Conservation (phyloP, 2,113 vertebrate species). For the Hirundichthys speculiger region DNA sequence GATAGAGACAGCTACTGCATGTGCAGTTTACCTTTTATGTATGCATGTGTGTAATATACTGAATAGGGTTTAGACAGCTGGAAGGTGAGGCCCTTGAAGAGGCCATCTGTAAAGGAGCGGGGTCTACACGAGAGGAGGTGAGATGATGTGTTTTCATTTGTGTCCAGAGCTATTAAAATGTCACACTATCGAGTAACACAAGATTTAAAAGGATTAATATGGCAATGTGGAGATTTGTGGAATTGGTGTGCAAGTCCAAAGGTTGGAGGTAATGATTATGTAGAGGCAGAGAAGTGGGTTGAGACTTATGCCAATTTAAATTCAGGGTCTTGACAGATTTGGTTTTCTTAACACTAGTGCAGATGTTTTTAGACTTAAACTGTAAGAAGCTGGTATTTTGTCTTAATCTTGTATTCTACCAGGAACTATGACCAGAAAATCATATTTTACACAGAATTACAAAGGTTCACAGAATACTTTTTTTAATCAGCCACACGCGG, state of each 20-base stretch:
- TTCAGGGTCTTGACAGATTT: conserved; percentile 37
- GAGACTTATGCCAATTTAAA: conserved; percentile 41
- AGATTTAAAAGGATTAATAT: conserved; percentile 53
- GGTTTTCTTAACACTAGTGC: conserved; percentile 12
- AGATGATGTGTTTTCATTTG: conserved; percentile 44
- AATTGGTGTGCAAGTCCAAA: conserved; percentile 47
- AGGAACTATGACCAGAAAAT: no score
- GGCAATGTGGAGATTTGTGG: conserved; percentile 51
- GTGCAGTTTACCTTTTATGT: not conserved
- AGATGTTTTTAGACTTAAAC: conserved; percentile 34
- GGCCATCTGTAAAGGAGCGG: conserved; percentile 32
- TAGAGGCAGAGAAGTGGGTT: conserved; percentile 47
- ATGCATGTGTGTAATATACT: not conserved
- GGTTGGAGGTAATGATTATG: conserved; percentile 48
- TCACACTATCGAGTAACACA: conserved; percentile 59
- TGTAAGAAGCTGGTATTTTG: conserved; percentile 1
- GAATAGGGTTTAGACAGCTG: conserved; percentile 46
- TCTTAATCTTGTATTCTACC: no score
- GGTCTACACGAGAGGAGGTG: conserved; percentile 45
- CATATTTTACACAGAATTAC: no score
- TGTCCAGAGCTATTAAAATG: conserved; percentile 61
- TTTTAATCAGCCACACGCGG: not conserved
- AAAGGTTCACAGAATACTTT: no score
- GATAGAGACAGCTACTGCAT: not conserved
- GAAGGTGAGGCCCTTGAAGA: conserved; percentile 4